Percentiles rank a stretch among this genome's conserved stretches.
Conservation (phyloP, 2,113 vertebrate species). For the Pluvianellus socialis region DNA sequence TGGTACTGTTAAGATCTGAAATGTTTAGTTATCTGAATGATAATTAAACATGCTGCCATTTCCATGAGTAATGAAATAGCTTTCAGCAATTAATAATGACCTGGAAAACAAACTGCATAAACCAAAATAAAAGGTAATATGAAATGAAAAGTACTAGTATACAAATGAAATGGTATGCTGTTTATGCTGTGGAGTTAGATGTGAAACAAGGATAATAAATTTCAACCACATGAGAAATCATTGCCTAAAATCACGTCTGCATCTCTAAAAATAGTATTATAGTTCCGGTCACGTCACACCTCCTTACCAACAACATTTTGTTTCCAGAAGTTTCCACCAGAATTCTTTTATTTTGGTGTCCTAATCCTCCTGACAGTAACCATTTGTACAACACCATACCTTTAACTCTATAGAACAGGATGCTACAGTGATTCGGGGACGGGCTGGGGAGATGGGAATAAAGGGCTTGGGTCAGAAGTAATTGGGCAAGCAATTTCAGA, state of each 20-base stretch:
- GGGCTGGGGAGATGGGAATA: not conserved
- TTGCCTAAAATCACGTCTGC: not conserved
- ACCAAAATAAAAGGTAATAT: not conserved
- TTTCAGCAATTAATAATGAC: constrained; percentile 47
- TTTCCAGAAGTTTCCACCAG: not conserved
- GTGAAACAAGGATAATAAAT: not conserved
- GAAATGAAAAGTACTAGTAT: not conserved
- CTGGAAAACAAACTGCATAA: constrained; percentile 37
- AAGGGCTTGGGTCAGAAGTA: not conserved
- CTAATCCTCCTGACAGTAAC: not conserved
- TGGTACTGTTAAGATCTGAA: constrained; percentile 5
- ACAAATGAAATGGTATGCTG: not conserved
- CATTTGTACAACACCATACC: not conserved
- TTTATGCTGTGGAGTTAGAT: not conserved
- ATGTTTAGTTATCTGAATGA: constrained; percentile 18
- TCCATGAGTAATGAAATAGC: constrained; percentile 37
- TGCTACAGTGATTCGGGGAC: not conserved
- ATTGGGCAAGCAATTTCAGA: not conserved
- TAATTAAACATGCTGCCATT: constrained; percentile 56
- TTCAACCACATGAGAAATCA: not conserved
- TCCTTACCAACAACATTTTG: not conserved
- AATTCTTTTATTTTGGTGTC: not conserved
- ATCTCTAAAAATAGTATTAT: not conserved
- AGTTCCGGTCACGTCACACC: not conserved
- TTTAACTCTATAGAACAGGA: not conserved